Conservation (phyloP, 2,113 vertebrate species). For the Spheniscus mendiculus region DNA sequence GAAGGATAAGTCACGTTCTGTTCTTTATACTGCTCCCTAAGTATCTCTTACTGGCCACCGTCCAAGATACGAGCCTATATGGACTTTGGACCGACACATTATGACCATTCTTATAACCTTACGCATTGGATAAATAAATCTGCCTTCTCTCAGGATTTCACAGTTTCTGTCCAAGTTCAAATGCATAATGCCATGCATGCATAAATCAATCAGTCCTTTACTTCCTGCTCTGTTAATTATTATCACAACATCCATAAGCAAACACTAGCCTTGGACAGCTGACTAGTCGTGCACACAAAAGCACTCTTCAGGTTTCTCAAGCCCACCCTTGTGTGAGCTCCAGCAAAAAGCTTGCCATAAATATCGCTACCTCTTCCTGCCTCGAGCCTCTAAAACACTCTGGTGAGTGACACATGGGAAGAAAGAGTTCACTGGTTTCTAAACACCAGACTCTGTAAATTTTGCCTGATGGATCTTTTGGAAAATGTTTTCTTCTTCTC, state of each 20-base stretch:
- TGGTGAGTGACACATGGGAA: slow-evolving; percentile 7
- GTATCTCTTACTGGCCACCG: background rate
- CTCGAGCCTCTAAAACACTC: background rate
- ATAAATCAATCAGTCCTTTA: background rate
- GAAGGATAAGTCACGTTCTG: background rate
- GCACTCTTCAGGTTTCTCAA: slow-evolving; percentile 47
- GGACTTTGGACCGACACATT: background rate
- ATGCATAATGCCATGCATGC: background rate
- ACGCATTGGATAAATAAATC: background rate
- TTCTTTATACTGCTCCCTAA: background rate
- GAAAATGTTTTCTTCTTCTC: background rate
- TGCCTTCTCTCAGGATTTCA: background rate
- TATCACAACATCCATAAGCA: slow-evolving; percentile 40
- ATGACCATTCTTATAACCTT: background rate
- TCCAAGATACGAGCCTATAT: background rate
- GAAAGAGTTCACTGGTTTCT: slow-evolving; percentile 7
- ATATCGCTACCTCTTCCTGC: slow-evolving; percentile 25
- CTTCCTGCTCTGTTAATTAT: slow-evolving; percentile 61
- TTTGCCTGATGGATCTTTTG: background rate
- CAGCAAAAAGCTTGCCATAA: slow-evolving; percentile 28
- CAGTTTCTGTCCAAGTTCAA: background rate
- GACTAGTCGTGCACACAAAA: slow-evolving; percentile 23
- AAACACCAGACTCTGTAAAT: background rate
- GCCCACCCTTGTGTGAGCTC: slow-evolving; percentile 32
- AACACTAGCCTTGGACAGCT: slow-evolving; percentile 37